Conservation (phyloP, 2,888 invertebrate genomes). For the Phalera bucephala region DNA sequence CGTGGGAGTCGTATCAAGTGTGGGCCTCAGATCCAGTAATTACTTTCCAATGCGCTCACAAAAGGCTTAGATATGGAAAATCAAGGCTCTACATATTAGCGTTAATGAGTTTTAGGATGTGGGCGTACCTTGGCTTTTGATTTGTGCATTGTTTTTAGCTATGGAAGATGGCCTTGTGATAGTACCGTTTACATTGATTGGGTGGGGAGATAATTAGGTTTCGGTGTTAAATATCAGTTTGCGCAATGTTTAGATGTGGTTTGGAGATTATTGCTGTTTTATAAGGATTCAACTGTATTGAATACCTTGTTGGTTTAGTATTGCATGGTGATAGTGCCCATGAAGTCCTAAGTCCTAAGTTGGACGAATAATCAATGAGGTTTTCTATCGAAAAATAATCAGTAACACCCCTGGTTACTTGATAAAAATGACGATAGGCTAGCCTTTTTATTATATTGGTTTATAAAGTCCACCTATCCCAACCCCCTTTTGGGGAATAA, state of each 20-base stretch:
- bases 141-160: slow-evolving; percentile 40
- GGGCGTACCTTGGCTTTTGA: slow-evolving; percentile 35
- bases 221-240: neutral
- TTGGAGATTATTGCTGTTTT: too few species aligned
- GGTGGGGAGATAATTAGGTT: slow-evolving; percentile 1
- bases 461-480: too few species aligned
- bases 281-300: too few species aligned
- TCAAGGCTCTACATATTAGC: slow-evolving; percentile 36
- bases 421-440: too few species aligned
- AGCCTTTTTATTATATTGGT: too few species aligned
- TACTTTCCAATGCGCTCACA: slow-evolving; percentile 58
- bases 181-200: slow-evolving; percentile 13
- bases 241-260: neutral
- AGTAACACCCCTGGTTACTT: too few species aligned
- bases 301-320: too few species aligned
- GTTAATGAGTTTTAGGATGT: slow-evolving; percentile 35
- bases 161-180: slow-evolving; percentile 21
- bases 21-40: slow-evolving; percentile 52
- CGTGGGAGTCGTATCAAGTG: slow-evolving; percentile 56
- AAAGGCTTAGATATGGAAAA: slow-evolving; percentile 40
- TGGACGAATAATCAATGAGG: too few species aligned
- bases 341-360: too few species aligned
- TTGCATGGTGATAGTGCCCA: too few species aligned
- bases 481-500: too few species aligned
- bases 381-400: too few species aligned